These are phyloP conservation scores for Chloromyia formosa DNA, from an alignment of 2,888 invertebrate genomes.

Conservation along the genomic window DNA sequence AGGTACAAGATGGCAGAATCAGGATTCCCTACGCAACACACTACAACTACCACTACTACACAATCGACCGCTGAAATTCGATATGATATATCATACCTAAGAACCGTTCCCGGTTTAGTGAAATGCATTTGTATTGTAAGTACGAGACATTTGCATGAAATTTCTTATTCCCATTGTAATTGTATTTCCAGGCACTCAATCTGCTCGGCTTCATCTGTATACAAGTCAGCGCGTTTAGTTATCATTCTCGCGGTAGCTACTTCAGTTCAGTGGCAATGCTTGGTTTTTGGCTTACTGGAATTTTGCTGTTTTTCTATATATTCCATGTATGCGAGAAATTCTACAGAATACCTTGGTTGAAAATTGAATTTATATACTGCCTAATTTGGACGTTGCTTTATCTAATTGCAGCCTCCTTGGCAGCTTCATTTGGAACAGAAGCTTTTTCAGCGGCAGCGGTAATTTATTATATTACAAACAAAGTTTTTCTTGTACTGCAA, in stretches of 20 bases:
- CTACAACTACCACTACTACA: slow-evolving; percentile 73
- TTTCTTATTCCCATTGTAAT: not conserved
- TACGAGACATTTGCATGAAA: slow-evolving; percentile 51
- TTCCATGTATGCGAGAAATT: slow-evolving; percentile 88
- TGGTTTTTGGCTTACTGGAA: slow-evolving; percentile 86
- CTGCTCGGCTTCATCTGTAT: slow-evolving; percentile 85
- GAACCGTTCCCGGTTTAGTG: slow-evolving; percentile 77
- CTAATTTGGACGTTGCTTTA: slow-evolving; percentile 78
- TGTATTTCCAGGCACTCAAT: slow-evolving; percentile 69
- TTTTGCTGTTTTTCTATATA: slow-evolving; percentile 80
- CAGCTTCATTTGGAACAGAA: slow-evolving; percentile 67
- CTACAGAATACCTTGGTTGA: slow-evolving; percentile 86
- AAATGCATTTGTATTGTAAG: slow-evolving; percentile 82
- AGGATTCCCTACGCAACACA: slow-evolving; percentile 79
- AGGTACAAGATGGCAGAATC: slow-evolving; percentile 67
- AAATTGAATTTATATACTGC: slow-evolving; percentile 81
- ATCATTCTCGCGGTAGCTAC: slow-evolving; percentile 72
- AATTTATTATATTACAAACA: slow-evolving; percentile 65
- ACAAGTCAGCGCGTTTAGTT: slow-evolving; percentile 68
- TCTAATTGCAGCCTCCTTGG: slow-evolving; percentile 77
- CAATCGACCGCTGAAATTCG: slow-evolving; percentile 78
- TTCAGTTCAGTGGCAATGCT: slow-evolving; percentile 83
- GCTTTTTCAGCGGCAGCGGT: slow-evolving; percentile 75
- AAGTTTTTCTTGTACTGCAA: too few relatives aligned
- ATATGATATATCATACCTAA: slow-evolving; percentile 77